Evolutionary conservation across 2,797 vertebrate genomes (phyloP).

Genomic region (Siniperca scherzeri): DNA sequence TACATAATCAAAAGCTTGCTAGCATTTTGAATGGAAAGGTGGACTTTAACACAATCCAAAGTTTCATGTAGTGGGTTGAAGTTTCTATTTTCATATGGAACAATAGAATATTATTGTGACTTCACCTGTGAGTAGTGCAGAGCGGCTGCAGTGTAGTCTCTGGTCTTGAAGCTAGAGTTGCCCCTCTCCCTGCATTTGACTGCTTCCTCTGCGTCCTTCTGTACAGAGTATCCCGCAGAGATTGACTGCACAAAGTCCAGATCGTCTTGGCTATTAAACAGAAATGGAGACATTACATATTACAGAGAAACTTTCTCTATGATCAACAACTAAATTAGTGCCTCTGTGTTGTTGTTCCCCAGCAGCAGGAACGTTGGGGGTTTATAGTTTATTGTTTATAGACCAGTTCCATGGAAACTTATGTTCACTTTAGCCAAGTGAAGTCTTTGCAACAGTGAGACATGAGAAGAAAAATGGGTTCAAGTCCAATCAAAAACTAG

Average conservation of each 20-base stretch:
- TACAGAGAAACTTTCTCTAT: background rate
- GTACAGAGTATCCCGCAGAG: constrained; percentile 66
- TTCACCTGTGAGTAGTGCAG: constrained; percentile 90
- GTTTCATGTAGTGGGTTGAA: background rate
- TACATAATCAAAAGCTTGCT: background rate
- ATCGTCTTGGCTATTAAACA: constrained; percentile 84
- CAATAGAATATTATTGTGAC: background rate
- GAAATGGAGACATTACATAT: background rate
- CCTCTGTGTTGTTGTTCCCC: background rate
- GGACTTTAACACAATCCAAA: background rate
- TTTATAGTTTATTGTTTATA: background rate
- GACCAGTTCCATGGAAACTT: background rate
- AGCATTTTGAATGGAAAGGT: background rate
- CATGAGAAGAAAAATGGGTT: background rate
- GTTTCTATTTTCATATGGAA: background rate
- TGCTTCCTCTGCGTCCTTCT: constrained; percentile 82
- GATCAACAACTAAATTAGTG: background rate
- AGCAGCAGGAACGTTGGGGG: background rate
- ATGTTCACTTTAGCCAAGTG: background rate
- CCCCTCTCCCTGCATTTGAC: constrained; percentile 86
- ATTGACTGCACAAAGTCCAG: constrained; percentile 80
- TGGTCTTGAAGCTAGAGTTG: constrained; percentile 86
- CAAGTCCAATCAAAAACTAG: background rate
- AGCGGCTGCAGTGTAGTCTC: constrained; percentile 84
- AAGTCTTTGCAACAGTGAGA: background rate